Percentiles rank a stretch among this genome's conserved stretches.
Evolutionary conservation across 2,888 invertebrate genomes (phyloP).

Genomic region (Chloromyia formosa): DNA sequence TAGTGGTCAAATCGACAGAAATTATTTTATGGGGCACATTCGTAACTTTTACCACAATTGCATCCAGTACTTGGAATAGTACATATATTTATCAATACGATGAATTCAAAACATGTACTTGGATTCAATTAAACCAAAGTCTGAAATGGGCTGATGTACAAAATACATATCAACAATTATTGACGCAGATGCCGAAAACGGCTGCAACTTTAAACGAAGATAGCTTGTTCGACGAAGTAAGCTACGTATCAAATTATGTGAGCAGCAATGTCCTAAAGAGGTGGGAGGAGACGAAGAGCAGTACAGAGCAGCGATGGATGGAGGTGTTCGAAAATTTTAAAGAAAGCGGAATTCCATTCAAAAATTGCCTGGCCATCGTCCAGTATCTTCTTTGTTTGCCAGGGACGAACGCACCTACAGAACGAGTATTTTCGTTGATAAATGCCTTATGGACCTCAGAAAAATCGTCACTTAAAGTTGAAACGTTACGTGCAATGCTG

Average conservation of each 20-base stretch:
- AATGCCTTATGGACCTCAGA: constrained; percentile 44
- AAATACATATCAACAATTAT: too few species aligned
- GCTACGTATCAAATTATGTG: neutral
- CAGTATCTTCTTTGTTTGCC: constrained; percentile 36
- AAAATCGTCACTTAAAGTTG: constrained; percentile 15
- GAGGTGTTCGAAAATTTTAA: neutral
- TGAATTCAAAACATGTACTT: too few species aligned
- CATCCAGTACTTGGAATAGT: neutral
- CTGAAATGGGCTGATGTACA: too few species aligned
- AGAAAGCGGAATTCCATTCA: too few species aligned
- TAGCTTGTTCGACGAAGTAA: neutral
- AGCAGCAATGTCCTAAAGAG: neutral
- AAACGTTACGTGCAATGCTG: too few species aligned
- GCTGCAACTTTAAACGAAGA: neutral
- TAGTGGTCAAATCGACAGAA: neutral
- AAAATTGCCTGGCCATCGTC: neutral
- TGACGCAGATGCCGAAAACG: neutral
- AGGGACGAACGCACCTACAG: constrained; percentile 42
- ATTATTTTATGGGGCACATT: neutral
- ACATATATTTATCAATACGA: too few species aligned
- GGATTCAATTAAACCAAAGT: too few species aligned
- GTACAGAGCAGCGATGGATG: neutral
- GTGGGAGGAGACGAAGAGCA: neutral
- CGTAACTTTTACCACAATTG: neutral
- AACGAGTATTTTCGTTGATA: constrained; percentile 47